Evolutionary conservation across 2,888 invertebrate genomes (phyloP), one percentile per base, ranked within the genome.

Genomic region (Troides oblongomaculatus): DNA sequence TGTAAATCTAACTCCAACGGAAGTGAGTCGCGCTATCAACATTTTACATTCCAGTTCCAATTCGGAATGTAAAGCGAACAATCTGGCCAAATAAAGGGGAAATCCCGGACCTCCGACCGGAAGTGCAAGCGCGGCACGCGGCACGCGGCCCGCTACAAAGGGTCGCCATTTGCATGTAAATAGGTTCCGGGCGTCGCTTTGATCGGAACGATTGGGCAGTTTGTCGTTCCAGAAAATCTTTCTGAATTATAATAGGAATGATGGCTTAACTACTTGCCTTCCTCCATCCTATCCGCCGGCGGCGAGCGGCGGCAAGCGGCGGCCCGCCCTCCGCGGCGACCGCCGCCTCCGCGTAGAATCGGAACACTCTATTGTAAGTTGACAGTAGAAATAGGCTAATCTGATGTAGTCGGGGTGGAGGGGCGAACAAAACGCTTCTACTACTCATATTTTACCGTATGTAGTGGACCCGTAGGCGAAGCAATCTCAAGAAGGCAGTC

Each of bases 141-240:
- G 61, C 57, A 57, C 56, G 61, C 61, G 69, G 61, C 57, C 57
- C n/a, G 36, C 18, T 62, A 36, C 36, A 62, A 57, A 53, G 69
- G 65, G 69, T 69, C 69, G n/a, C 21, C 25, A 69, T 69, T 69
- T 65, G 69, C 69, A 69, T 69, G 65, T 65, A 69, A 69, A 69
- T 69, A 57, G 69, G 58, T 63, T 63, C 57, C 23, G 36, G 62
- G 62, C 50, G 57, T 50, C 62, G 46, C 69, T 46, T 46, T 63
- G 57, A 65, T 65, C 69, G 69, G 43, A 64, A 66, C 62, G 69
- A 69, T 65, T 65, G 62, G 21, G 36, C 12, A 64, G 57, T 69
- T 69, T 69, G 64, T 57, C 64, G 64, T 64, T 64, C 14, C 7
- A 43, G 39, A 56, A 65, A 69, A 64, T 69, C 61, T 64, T 61